Percentiles rank a stretch among this genome's conserved stretches.
phyloP scores from a whole-genome alignment of 2,113 vertebrate species.

The Oxyura jamaicensis region DNA sequence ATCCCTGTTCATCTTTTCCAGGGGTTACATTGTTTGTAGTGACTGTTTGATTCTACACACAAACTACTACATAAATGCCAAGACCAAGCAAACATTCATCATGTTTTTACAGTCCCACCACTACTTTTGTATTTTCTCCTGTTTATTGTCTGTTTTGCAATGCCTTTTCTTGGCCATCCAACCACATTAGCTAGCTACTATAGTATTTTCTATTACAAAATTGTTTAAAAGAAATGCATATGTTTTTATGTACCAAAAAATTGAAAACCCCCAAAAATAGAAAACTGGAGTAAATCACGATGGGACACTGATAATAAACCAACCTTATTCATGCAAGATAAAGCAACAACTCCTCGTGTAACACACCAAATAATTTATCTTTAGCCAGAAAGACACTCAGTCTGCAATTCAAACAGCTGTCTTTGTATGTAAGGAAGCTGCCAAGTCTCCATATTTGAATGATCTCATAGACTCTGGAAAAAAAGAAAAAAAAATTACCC shows the following conservation, averaged over 20 bases:
- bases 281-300: slow-evolving; percentile 6
- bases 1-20: not conserved
- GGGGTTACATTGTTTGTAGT: not conserved
- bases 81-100: not conserved
- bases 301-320: not conserved
- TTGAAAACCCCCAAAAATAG: not conserved
- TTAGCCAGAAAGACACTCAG: slow-evolving; percentile 43
- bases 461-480: slow-evolving; percentile 68
- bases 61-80: not conserved
- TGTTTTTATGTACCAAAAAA: not conserved
- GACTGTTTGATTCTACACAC: not conserved
- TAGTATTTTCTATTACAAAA: not conserved
- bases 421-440: slow-evolving; percentile 60
- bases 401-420: slow-evolving; percentile 38
- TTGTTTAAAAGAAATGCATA: not conserved
- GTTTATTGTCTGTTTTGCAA: not conserved
- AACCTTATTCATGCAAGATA: slow-evolving; percentile 22
- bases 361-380: slow-evolving; percentile 53
- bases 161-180: not conserved
- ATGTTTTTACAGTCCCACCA: not conserved
- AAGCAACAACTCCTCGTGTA: slow-evolving; percentile 50
- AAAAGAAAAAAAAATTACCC: slow-evolving; percentile 54
- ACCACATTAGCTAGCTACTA: not conserved
- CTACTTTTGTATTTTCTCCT: not conserved
- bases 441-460: slow-evolving; percentile 74